Evolutionary conservation across 64 coral and sea anemone genomes (phyloP), one percentile per base, ranked within the genome.

Genomic region (Pocillopora damicornis): DNA sequence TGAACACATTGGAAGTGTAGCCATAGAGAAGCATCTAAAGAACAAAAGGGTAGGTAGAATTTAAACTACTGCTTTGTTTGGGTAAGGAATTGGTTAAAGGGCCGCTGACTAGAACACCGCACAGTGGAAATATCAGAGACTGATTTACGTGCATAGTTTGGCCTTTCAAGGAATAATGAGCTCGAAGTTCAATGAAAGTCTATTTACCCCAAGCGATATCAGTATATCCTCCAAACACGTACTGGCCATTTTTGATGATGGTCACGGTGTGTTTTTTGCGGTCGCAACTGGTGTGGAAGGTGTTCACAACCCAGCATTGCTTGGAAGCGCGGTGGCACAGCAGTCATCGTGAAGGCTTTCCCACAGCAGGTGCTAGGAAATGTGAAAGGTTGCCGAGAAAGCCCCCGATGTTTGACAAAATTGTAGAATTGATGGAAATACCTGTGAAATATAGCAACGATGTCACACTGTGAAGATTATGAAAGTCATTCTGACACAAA

Each of bases 191-290:
- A 23, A 23, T 6, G 9, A 23, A n/a, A 18, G 13, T 10, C 22
- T 79, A n/a, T 11, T 79, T 79, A 79, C 79, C 61, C 79, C 79
- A 82, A 42, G 79, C 35, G 20, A 82, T 82, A 82, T 64, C 79
- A 42, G 79, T 82, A 10, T 66, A 82, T 42, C 79, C 79, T 66
- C 79, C 79, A 82, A 82, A 82, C 15, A 82, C 16, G 9, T 37
- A 82, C 14, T 80, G 59, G 5, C 15, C 59, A 23, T 80, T 80
- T 34, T 63, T 36, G 17, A 80, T 25, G 26, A 82, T 82, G 0
- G 79, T 66, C 18, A 82, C 61, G 7, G 79, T 82, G 79, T 82
- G 37, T 0, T 13, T 63, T 11, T 66, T 82, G 14, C 61, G 34
- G 22, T 82, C 35, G 26, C 61, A 82, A 3, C 2, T 66, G 9